These are phyloP conservation scores for Pseudonaja textilis DNA, from an alignment of 2,113 vertebrate genomes.

Conservation along the genomic window DNA sequence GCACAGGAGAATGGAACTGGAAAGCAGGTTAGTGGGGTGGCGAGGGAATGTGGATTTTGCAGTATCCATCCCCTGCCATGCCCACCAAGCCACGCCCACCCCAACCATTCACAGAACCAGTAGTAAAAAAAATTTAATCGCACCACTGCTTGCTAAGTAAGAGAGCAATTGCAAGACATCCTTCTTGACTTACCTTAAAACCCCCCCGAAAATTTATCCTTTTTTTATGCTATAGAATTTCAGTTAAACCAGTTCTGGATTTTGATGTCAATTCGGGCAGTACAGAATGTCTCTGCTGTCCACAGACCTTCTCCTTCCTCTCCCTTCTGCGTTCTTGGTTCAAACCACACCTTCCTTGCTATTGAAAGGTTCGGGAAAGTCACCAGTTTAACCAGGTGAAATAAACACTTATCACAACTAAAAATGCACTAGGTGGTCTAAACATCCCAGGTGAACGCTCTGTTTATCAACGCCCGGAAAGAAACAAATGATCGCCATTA, in stretches of 20 bases:
- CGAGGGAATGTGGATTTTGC: too few species aligned
- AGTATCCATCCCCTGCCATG: too few species aligned
- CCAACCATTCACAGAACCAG: too few species aligned
- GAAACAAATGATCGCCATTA: conserved; percentile 60
- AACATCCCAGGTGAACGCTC: conserved; percentile 44
- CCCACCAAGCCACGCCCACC: too few species aligned
- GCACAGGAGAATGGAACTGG: too few species aligned
- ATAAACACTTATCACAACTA: neutral
- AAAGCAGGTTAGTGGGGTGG: too few species aligned
- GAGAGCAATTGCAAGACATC: neutral
- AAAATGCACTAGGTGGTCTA: neutral
- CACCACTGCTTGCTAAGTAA: neutral
- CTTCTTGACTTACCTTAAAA: neutral
- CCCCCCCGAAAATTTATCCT: neutral
- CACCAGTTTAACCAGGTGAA: neutral
- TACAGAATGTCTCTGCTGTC: neutral
- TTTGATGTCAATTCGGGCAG: neutral
- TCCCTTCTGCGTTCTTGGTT: neutral
- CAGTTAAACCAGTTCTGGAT: neutral
- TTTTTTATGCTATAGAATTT: neutral
- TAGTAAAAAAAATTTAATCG: too few species aligned
- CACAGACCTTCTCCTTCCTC: neutral
- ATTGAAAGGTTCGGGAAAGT: neutral
- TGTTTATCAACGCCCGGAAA: conserved; percentile 23
- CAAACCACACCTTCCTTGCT: neutral